Conservation (phyloP, 2,797 vertebrate genomes). For the Acanthis flammea region DNA sequence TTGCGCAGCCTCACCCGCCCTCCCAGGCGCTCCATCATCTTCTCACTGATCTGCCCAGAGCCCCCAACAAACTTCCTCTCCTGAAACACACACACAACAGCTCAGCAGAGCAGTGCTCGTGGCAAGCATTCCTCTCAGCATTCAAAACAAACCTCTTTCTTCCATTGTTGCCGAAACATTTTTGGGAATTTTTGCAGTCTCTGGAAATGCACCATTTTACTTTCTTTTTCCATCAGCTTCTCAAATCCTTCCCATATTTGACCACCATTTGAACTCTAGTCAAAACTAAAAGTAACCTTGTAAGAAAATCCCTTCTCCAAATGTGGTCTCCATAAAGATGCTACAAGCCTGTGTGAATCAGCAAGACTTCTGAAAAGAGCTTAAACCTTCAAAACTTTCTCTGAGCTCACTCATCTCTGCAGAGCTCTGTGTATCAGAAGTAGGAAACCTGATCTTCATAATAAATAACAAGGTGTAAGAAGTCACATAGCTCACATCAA, state of each 20-base stretch:
- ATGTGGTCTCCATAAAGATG: background rate
- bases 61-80: slow-evolving; percentile 95
- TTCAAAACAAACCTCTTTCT: background rate
- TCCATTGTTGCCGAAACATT: background rate
- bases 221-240: background rate
- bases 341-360: background rate
- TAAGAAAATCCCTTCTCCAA: background rate
- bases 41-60: slow-evolving; percentile 89
- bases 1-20: slow-evolving; percentile 86
- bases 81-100: slow-evolving; percentile 67
- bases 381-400: background rate
- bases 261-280: background rate
- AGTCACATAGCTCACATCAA: background rate
- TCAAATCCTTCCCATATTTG: background rate
- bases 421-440: background rate
- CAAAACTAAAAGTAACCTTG: background rate
- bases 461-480: background rate
- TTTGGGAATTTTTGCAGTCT: background rate
- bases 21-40: slow-evolving; percentile 85
- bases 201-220: accelerated
- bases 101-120: background rate
- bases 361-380: background rate
- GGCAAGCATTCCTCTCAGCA: background rate
- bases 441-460: background rate
- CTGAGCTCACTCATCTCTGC: background rate